phyloP scores from a whole-genome alignment of 2,797 vertebrate genomes.

The Galago senegalensis region DNA sequence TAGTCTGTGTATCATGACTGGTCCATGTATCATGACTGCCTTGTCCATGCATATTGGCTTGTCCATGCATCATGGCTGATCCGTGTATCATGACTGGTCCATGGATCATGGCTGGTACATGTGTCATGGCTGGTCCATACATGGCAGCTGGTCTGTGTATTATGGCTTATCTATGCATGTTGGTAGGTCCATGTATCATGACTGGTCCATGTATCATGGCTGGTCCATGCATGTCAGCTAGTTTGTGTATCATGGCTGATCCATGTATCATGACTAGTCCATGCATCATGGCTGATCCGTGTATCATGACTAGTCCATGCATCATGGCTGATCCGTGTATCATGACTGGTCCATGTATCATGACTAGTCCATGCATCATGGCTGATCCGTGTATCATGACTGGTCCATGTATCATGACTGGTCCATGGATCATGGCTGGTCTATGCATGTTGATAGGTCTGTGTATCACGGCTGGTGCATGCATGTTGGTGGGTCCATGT shows the following conservation, averaged over 20 bases:
- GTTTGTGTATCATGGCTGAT: no score
- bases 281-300: neutral
- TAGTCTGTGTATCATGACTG: no score
- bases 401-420: no score
- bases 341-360: neutral
- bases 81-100: neutral
- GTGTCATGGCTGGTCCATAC: neutral
- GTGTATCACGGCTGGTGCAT: neutral
- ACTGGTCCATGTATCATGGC: no score
- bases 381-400: neutral
- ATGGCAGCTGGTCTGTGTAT: neutral
- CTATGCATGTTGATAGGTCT: fast-evolving
- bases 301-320: neutral
- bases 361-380: neutral
- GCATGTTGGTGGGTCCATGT: no score
- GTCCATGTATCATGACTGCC: no score
- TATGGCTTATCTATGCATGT: fast-evolving
- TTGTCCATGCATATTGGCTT: no score
- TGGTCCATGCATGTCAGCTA: neutral
- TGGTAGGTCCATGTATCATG: fast-evolving
- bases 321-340: neutral
- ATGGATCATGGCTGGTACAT: neutral
- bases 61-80: no score
- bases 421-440: fast-evolving
- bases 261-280: neutral